Conservation (phyloP, 2,797 vertebrate genomes). For the Taenioides sp. region DNA sequence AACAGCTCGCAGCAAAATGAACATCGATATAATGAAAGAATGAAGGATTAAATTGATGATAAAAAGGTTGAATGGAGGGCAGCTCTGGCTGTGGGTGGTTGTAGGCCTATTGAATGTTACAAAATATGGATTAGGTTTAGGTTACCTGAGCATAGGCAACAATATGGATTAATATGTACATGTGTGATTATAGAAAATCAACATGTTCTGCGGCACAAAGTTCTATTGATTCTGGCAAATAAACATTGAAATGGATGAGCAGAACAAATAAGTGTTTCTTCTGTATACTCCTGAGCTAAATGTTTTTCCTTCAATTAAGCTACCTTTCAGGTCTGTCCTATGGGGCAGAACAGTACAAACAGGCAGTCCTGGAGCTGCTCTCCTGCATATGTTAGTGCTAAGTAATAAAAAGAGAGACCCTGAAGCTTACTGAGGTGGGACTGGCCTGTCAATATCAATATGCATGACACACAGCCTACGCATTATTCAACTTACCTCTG, state of each 20-base stretch:
- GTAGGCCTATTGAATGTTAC: background rate
- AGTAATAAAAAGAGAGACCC: conserved; percentile 30
- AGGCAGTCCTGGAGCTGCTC: background rate
- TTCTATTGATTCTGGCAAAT: background rate
- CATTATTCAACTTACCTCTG: no score
- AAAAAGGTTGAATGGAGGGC: no score
- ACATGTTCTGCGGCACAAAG: background rate
- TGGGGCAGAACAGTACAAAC: background rate
- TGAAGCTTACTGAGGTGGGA: conserved; percentile 5
- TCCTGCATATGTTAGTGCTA: conserved; percentile 45
- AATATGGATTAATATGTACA: background rate
- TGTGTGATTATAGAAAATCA: background rate
- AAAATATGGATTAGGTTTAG: background rate
- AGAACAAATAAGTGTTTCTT: background rate
- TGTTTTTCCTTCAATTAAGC: background rate
- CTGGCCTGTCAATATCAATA: conserved; percentile 34
- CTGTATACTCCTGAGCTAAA: background rate
- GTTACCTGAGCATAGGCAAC: background rate
- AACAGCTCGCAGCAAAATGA: background rate
- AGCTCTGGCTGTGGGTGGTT: no score
- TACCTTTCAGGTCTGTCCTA: background rate
- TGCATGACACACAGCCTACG: conserved; percentile 7
- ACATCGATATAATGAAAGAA: background rate
- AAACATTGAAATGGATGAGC: background rate
- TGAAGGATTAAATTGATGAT: background rate